Evolutionary conservation across 1,140 invertebrate genomes (phyloP).

Genomic region (Neuroterus valhalla): DNA sequence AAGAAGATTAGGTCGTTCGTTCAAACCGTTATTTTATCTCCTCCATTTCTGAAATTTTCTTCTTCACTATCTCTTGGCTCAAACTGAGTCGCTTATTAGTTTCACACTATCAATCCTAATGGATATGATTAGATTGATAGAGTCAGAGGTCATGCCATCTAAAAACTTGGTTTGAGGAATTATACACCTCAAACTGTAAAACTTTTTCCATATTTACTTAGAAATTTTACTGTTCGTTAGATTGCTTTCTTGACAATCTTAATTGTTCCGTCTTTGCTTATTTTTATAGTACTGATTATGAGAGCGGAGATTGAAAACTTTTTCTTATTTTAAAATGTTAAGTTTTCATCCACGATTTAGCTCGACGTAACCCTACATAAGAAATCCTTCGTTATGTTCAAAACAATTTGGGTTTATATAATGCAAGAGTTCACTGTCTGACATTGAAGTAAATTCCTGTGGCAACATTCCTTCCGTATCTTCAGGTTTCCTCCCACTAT

Average conservation of each 20-base stretch:
- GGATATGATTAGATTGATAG: too few species aligned
- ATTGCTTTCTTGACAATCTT: too few species aligned
- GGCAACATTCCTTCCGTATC: conserved; percentile 75
- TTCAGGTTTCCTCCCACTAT: conserved; percentile 65
- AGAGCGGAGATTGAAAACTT: background rate
- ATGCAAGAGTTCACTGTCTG: conserved; percentile 88
- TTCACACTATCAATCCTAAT: conserved; percentile 12
- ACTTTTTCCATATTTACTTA: too few species aligned
- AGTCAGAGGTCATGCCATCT: too few species aligned
- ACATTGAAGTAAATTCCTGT: conserved; percentile 86
- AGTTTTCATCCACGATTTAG: background rate
- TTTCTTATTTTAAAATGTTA: background rate
- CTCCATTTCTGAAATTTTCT: background rate
- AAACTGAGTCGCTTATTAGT: background rate
- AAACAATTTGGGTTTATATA: conserved; percentile 92
- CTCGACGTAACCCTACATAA: conserved; percentile 61
- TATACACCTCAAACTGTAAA: too few species aligned
- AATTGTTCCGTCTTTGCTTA: too few species aligned
- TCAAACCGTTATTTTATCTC: too few species aligned
- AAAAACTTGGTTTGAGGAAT: too few species aligned
- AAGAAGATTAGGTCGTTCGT: too few species aligned
- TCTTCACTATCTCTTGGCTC: conserved; percentile 19
- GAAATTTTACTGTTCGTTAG: too few species aligned
- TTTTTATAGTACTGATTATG: too few species aligned
- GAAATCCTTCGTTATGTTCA: conserved; percentile 76